Conservation (phyloP, 2,113 vertebrate species). For the Mus musculus region GRCm39 chrX:52113501-52114000, state of each 20-base stretch:
- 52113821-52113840: background rate
- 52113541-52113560: background rate
- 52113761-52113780: background rate
- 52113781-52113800: background rate
- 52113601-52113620: background rate
- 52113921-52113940: background rate
- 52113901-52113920: background rate
- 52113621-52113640: background rate
- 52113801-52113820: too few species aligned
- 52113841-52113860: background rate
- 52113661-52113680: background rate
- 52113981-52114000: background rate
- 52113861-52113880: background rate
- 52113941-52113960: background rate
- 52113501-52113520: background rate
- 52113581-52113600: background rate
- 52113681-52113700: background rate
- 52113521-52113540: background rate
- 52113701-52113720: background rate
- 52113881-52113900: background rate
- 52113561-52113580: background rate
- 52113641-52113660: background rate
- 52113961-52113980: background rate
- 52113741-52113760: slow-evolving; percentile 7
- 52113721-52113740: background rate